These are phyloP conservation scores for Puffinus mauretanicus DNA, from an alignment of 2,113 vertebrate species.

Conservation along the genomic window DNA sequence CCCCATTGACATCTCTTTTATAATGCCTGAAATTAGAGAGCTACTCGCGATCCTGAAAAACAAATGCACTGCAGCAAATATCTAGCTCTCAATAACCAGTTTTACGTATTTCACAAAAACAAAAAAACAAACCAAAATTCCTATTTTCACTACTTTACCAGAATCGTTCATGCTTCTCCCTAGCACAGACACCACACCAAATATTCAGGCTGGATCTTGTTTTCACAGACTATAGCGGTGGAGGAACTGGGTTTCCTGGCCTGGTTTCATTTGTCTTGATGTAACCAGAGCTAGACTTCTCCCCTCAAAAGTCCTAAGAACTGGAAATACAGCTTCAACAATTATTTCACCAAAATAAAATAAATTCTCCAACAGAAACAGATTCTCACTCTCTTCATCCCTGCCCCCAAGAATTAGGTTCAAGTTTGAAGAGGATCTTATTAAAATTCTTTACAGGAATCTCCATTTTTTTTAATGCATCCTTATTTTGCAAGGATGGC, in stretches of 20 bases:
- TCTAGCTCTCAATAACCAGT: neutral
- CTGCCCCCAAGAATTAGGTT: neutral
- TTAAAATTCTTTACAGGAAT: neutral
- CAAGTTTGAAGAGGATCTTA: neutral
- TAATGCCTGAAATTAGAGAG: neutral
- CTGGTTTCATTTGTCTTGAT: neutral
- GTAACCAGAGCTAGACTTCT: neutral
- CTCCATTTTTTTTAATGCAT: neutral
- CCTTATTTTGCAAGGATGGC: neutral
- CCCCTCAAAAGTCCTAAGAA: neutral
- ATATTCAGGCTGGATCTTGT: neutral
- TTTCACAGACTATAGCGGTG: neutral
- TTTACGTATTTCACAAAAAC: neutral
- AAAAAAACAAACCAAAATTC: neutral
- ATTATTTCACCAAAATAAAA: neutral
- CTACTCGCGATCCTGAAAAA: neutral
- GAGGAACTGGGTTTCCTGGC: neutral
- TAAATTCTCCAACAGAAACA: neutral
- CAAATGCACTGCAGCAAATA: neutral
- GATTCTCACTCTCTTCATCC: neutral
- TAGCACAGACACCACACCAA: neutral
- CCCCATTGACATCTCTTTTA: neutral
- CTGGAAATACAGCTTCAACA: neutral
- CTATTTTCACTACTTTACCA: neutral
- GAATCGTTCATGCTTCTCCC: neutral